phyloP scores from a whole-genome alignment of 1,140 invertebrate species.

The Cotesia chilonis region DNA sequence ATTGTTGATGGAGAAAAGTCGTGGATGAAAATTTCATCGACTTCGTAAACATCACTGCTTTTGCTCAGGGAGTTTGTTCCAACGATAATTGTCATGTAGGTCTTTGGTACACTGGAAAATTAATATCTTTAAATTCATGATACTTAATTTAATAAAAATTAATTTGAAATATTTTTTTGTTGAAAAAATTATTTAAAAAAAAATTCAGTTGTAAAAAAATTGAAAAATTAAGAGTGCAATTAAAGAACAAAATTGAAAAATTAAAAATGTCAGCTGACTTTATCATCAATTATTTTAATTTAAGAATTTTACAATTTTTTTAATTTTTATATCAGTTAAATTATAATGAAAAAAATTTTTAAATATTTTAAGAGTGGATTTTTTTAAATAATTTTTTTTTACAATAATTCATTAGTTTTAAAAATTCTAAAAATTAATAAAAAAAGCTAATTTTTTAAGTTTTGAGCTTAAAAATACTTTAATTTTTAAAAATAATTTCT shows the following conservation, averaged over 20 bases:
- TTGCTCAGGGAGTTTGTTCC: slow-evolving; percentile 32
- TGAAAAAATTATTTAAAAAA: slow-evolving; percentile 19
- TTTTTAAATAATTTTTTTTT: too few species aligned
- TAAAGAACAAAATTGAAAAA: too few species aligned
- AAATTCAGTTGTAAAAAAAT: not conserved
- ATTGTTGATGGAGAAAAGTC: slow-evolving; percentile 39
- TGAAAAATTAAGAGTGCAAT: not conserved
- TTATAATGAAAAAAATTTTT: slow-evolving; percentile 34
- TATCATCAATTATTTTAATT: too few species aligned
- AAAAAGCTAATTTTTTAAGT: too few species aligned
- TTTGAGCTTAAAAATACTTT: too few species aligned
- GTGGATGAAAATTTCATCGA: slow-evolving; percentile 54
- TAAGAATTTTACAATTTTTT: too few species aligned
- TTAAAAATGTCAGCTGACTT: too few species aligned
- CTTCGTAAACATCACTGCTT: slow-evolving; percentile 45
- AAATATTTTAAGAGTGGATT: not conserved
- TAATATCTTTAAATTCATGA: not conserved
- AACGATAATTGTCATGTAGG: not conserved
- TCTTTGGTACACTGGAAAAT: not conserved
- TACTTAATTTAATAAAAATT: not conserved
- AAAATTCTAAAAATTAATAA: too few species aligned
- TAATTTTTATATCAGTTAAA: too few species aligned
- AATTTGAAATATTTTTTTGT: not conserved
- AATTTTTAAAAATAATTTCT: too few species aligned
- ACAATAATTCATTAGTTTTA: too few species aligned